Evolutionary conservation across 2,797 vertebrate genomes (phyloP), one percentile per base, ranked within the genome.

Genomic region (Poliocrania exsul): DNA sequence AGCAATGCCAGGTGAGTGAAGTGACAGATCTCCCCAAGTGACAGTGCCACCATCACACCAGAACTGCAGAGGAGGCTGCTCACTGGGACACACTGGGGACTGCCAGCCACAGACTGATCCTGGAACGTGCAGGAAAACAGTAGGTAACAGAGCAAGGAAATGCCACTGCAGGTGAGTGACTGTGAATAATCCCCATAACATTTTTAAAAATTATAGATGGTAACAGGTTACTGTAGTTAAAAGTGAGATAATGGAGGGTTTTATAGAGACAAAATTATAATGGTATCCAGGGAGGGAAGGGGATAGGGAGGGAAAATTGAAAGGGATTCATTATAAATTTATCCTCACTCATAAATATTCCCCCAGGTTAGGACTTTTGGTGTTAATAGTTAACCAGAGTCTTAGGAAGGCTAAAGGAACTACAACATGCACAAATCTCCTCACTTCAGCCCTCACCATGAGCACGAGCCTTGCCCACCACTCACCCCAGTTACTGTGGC

Each of bases 351-450:
- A 80, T n/a, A 85, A 90, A 87, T 86, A 60, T 66, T 87, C 74
- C 66, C 46, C 49, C 69, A 82, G 83, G 83, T 90, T 70, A 93
- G 75, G 57, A 84, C 53, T 92, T 73, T 13, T 0, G 24, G 46
- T 86, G 95, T 96, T 95, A 96, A 96, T 96, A 89, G 96, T 96
- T 97, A 95, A 95, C 89, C 71, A 93, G 92, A 88, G 57, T 16
- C 60, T 93, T 62, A 65, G 60, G 71, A 85, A 91, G 75, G 91
- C 81, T 95, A 23, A 94, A 94, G 95, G 60, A 92, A 79, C 91
- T 42, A 15, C 92, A 87, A 49, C 78, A 35, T 1, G 5, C 90
- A 72, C 4, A 4, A 62, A 88, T 75, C 88, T 75, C 70, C 64
- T 80, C 31, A 2, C 80, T 67, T 33, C 88, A 94, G 90, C 79